phyloP scores from a whole-genome alignment of 2,888 invertebrate genomes.

The Amphimallon solstitiale region DNA sequence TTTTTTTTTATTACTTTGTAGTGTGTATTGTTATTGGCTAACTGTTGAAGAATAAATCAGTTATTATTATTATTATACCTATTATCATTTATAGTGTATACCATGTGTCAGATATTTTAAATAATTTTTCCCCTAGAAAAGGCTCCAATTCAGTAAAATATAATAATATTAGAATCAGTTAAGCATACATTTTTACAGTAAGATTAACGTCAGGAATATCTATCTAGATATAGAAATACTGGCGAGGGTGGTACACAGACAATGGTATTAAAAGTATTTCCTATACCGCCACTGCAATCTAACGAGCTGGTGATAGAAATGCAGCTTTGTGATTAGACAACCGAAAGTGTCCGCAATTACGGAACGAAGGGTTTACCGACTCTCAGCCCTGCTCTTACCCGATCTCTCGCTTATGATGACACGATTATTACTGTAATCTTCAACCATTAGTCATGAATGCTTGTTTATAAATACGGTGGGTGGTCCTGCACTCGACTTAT shows the following conservation, averaged over 20 bases:
- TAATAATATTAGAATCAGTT: no score
- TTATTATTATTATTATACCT: no score
- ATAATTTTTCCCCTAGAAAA: no score
- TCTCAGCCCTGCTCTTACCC: slow-evolving; percentile 44
- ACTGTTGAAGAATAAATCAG: no score
- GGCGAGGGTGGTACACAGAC: neutral
- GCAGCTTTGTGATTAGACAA: slow-evolving; percentile 54
- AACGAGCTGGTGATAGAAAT: slow-evolving; percentile 56
- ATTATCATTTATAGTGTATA: no score
- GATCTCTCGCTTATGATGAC: slow-evolving; percentile 50
- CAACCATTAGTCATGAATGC: slow-evolving; percentile 59
- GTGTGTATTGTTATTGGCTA: no score
- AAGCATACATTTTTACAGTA: no score
- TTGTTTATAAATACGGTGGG: slow-evolving; percentile 55
- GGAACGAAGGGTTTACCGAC: slow-evolving; percentile 54
- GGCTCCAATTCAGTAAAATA: no score
- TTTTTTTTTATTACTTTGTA: no score
- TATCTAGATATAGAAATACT: no score
- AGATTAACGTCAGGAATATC: no score
- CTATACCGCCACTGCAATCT: slow-evolving; percentile 49
- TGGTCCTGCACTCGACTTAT: slow-evolving; percentile 50
- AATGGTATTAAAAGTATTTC: slow-evolving; percentile 12
- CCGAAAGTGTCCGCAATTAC: slow-evolving; percentile 57
- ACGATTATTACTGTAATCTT: slow-evolving; percentile 60
- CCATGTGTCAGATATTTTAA: no score